Evolutionary conservation across 35 echinoderm and acorn worm species (phyloP).

Genomic region (Stichopus chloronotus): DNA sequence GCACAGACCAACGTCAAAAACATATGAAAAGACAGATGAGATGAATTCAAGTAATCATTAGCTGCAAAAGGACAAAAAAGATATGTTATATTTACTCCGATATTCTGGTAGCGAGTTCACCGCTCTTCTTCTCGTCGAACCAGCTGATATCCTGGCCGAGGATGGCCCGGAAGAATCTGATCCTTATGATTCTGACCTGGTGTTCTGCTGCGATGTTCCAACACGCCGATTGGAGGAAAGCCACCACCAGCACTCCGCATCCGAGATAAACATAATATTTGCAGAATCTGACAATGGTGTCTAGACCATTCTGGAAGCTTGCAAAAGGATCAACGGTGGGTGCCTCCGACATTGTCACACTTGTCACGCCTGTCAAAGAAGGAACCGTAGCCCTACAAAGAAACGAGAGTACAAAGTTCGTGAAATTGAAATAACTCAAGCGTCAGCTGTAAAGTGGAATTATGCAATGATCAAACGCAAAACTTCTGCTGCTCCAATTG

Average conservation of each 20-base stretch:
- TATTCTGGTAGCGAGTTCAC: slow-evolving; percentile 90
- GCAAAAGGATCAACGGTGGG: not conserved
- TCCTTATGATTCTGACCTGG: slow-evolving; percentile 69
- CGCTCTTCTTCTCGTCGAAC: slow-evolving; percentile 90
- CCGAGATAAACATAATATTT: slow-evolving; percentile 73
- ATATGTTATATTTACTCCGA: slow-evolving; percentile 82
- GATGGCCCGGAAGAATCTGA: slow-evolving; percentile 71
- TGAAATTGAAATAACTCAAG: too few species aligned
- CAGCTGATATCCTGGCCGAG: slow-evolving; percentile 91
- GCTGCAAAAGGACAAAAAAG: too few species aligned
- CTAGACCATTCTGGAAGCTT: not conserved
- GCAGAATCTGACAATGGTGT: slow-evolving; percentile 59
- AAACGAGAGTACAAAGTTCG: too few species aligned
- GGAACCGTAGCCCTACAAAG: too few species aligned
- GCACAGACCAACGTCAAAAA: too few species aligned
- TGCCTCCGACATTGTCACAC: not conserved
- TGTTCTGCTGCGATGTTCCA: slow-evolving; percentile 75
- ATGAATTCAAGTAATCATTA: too few species aligned
- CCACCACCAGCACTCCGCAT: slow-evolving; percentile 56
- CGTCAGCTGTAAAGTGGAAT: too few species aligned
- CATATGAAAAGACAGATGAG: too few species aligned
- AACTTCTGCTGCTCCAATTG: too few species aligned
- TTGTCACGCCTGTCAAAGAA: too few species aligned
- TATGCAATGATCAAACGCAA: too few species aligned
- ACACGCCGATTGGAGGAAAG: slow-evolving; percentile 66